Evolutionary conservation across 2,888 invertebrate species (phyloP), one percentile per base, ranked within the genome.

Genomic region (Aleiodes alternator): DNA sequence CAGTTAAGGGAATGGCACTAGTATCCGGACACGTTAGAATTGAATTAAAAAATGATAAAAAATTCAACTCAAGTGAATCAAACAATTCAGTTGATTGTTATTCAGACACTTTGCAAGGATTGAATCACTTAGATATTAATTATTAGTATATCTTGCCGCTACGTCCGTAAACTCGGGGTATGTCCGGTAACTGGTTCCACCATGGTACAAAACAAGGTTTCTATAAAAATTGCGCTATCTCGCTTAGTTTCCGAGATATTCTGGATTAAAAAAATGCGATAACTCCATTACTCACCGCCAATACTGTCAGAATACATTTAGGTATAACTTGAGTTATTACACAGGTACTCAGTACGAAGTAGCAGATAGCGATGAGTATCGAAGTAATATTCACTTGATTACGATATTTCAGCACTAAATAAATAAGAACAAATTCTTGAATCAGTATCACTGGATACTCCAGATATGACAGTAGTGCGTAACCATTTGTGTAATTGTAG

Each of bases 361-460:
- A 92, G 7, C 85, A 29, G 59, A 90, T 48, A 31, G 87, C 83
- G 34, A 81, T 78, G 4, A 90, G 7, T 3, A 90, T 55, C n/a
- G 84, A 81, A 71, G 72, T 80, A 14, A 85, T 79, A 76, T 92
- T 91, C 59, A 95, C 84, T 78, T 92, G 82, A 48, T 92, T 90
- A 84, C 93, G 92, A 86, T 94, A 96, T 84, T 93, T 92, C 74
- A 96, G 89, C 3, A 94, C 94, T 72, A 94, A 92, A 85, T 92
- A 94, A 80, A 96, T 92, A 78, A 96, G 90, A 8, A 95, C 90
- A 79, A 94, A 93, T 83, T 96, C 94, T 90, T 96, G 96, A 1
- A 93, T 69, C 75, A 96, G 88, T 80, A 96, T 93, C 59, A 96
- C 93, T 0, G 96, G 96, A 88, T 96, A 96, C 86, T 97, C 97